Conservation (phyloP, 1,140 invertebrate species). For the Temnothorax nylanderi region DNA sequence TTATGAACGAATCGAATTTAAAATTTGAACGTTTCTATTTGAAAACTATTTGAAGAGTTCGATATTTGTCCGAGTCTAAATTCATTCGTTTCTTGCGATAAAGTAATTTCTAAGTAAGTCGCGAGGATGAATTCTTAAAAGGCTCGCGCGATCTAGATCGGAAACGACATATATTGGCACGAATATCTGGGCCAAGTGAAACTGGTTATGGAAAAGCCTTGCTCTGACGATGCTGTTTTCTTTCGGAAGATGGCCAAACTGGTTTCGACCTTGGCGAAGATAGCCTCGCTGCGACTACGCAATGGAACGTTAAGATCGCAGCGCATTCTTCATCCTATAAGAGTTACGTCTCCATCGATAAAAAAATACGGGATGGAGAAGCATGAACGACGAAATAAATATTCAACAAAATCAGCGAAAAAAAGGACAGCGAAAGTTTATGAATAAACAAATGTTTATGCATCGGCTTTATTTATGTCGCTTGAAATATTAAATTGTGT, state of each 20-base stretch:
- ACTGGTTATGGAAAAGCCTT: slow-evolving; percentile 74
- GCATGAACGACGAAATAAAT: not conserved
- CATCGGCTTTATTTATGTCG: not conserved
- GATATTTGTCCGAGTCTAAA: too few species aligned
- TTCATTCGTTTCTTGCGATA: slow-evolving; percentile 12
- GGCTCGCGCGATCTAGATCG: not conserved
- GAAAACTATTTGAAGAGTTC: not conserved
- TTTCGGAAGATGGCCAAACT: slow-evolving; percentile 72
- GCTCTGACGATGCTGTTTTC: slow-evolving; percentile 61
- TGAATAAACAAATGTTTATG: not conserved
- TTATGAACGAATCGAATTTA: not conserved
- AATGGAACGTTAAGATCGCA: slow-evolving; percentile 54
- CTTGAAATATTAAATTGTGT: slow-evolving; percentile 22
- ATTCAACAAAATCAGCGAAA: not conserved
- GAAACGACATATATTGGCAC: slow-evolving; percentile 46
- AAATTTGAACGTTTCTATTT: not conserved
- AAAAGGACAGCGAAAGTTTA: slow-evolving; percentile 4
- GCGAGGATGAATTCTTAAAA: slow-evolving; percentile 16
- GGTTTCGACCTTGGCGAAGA: slow-evolving; percentile 65
- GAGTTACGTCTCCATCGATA: slow-evolving; percentile 12
- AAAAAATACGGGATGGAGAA: not conserved
- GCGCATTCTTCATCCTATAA: slow-evolving; percentile 3
- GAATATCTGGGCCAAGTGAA: slow-evolving; percentile 71
- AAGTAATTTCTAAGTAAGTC: slow-evolving; percentile 8
- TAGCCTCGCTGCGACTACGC: slow-evolving; percentile 49